Evolutionary conservation across 2,797 vertebrate species (phyloP), one percentile per base, ranked within the genome.

Genomic region (Sebastolobus altivelis): DNA sequence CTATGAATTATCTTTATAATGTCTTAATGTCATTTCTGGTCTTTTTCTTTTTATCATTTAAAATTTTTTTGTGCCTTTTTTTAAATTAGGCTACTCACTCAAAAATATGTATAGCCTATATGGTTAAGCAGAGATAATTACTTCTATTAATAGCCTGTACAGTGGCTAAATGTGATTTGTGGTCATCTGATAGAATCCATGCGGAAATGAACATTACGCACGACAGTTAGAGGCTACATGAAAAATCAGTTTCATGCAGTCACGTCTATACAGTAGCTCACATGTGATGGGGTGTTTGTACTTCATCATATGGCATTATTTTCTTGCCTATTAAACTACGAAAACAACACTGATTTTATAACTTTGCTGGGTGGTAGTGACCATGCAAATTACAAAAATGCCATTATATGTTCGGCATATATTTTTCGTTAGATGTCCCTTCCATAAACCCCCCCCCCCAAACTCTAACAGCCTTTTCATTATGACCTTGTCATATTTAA

Each of bases 111-210:
- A 49, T 20, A 18, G 18, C 18, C 46, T 49, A 18, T 43, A 25
- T 31, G 4, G 27, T 59, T 59, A 59, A 12, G 4, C 13, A 54
- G 29, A 3, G 18, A 29, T 33, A 40, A 37, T 63, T 1, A 18
- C 12, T 61, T 33, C 4, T 56, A 60, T 56, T 31, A 46, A 40
- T 16, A 72, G 18, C 2, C 6, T 40, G 49, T 29, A 11, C 5
- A 43, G 11, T 58, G 25, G 8, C 12, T 2, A 69, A 29, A 75
- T 61, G 22, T 35, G n/a, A 69, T 68, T 35, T 65, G 27, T 55
- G 29, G 29, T 52, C 65, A 73, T 61, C 29, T 72, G 46, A 78
- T 60, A 22, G 4, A 63, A 37, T 79, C 18, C 52, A 35, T 40
- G 58, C 66, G 18, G 61, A 79, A 59, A 74, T 66, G 29, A 58